phyloP scores from a whole-genome alignment of 2,797 vertebrate species.

The Esox lucius region DNA sequence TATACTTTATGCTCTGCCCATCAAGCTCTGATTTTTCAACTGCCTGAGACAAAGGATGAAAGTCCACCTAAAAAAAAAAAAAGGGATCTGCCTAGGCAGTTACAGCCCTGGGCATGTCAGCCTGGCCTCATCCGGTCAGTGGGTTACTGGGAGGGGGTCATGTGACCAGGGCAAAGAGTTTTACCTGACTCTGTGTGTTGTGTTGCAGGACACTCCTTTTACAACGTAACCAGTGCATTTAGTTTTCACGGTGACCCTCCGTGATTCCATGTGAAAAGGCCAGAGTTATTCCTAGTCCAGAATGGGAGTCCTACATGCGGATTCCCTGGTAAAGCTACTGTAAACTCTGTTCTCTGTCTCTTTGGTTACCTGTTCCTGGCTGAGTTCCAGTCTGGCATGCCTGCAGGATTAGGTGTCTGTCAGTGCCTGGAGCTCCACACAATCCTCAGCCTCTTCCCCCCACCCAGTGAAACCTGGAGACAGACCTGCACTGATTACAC shows the following conservation, averaged over 20 bases:
- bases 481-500: slow-evolving; percentile 24
- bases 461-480: background rate
- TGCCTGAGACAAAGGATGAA: slow-evolving; percentile 47
- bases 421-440: slow-evolving; percentile 20
- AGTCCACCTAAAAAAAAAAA: slow-evolving; percentile 48
- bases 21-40: slow-evolving; percentile 52
- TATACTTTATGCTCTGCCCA: slow-evolving; percentile 60
- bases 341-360: background rate
- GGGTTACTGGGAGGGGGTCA: slow-evolving; percentile 13
- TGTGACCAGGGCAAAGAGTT: background rate
- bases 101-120: slow-evolving; percentile 6
- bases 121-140: slow-evolving; percentile 31
- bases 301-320: background rate
- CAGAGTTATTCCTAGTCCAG: background rate
- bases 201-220: too few relatives aligned
- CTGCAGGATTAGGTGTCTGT: slow-evolving; percentile 47
- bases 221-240: too few relatives aligned
- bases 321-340: background rate
- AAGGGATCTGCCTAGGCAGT: slow-evolving; percentile 43
- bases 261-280: background rate
- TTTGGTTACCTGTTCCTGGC: slow-evolving; percentile 24
- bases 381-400: slow-evolving; percentile 23
- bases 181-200: background rate
- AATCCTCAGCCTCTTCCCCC: background rate
- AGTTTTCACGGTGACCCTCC: background rate